Percentiles rank a stretch among this genome's conserved stretches.
These are phyloP conservation scores for Gandaritis pyraliata DNA, from an alignment of 2,888 invertebrate species.

Conservation along the genomic window DNA sequence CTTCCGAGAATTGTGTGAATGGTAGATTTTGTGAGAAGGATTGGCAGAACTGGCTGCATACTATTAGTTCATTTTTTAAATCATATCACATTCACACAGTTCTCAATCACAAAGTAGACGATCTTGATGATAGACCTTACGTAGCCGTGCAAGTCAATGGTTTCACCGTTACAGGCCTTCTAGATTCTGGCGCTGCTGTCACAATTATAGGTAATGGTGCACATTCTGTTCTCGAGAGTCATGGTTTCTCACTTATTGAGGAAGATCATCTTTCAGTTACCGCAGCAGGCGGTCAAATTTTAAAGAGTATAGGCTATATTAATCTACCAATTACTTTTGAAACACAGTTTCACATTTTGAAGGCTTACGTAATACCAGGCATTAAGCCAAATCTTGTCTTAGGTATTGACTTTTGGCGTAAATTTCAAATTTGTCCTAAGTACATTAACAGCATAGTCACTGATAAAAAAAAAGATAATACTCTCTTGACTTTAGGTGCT, in stretches of 20 bases:
- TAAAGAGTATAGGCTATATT: constrained; percentile 2
- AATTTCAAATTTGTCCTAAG: constrained; percentile 1
- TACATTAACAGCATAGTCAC: background rate
- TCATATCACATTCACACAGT: no score
- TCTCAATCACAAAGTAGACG: no score
- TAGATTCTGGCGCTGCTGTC: constrained; percentile 3
- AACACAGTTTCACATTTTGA: background rate
- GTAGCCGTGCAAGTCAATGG: no score
- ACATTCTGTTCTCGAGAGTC: background rate
- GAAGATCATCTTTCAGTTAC: constrained; percentile 2
- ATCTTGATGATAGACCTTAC: no score
- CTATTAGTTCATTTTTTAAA: no score
- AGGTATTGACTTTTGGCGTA: constrained; percentile 10
- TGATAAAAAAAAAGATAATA: background rate
- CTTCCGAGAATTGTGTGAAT: no score
- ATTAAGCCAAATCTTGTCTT: constrained; percentile 6
- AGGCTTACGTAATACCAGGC: constrained; percentile 10
- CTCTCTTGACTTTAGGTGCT: background rate
- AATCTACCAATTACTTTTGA: constrained; percentile 9
- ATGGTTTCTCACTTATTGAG: background rate
- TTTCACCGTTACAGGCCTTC: no score
- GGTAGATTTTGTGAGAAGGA: no score
- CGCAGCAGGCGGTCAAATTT: background rate
- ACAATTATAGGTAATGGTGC: constrained; percentile 4
- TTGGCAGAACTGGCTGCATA: no score